These are phyloP conservation scores for Monoplex corrugatus DNA, from an alignment of 2,888 invertebrate genomes.

Conservation along the genomic window DNA sequence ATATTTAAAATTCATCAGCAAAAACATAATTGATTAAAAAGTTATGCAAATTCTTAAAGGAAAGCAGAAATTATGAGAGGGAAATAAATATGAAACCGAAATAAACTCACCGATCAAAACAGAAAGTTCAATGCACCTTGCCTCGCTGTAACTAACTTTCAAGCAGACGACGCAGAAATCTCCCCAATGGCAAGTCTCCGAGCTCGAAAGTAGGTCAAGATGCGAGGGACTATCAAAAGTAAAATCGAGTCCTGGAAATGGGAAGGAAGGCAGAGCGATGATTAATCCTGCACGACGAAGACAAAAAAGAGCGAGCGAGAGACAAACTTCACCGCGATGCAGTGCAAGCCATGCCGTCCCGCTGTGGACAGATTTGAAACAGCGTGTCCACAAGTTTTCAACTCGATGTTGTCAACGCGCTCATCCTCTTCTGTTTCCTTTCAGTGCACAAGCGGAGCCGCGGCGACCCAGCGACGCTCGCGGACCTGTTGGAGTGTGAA, in stretches of 20 bases:
- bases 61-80: background rate
- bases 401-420: slow-evolving; percentile 11
- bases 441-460: slow-evolving; percentile 37
- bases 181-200: background rate
- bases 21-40: background rate
- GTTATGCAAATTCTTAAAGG: background rate
- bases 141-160: background rate
- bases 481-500: slow-evolving; percentile 52
- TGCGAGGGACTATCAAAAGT: slow-evolving; percentile 25
- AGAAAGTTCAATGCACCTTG: background rate
- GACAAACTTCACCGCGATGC: background rate
- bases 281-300: background rate
- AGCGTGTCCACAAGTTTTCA: slow-evolving; percentile 27
- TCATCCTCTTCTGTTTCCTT: slow-evolving; percentile 28
- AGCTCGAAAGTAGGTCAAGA: slow-evolving; percentile 51
- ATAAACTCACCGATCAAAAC: background rate
- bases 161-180: background rate
- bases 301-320: background rate
- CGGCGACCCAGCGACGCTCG: slow-evolving; percentile 42
- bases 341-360: background rate
- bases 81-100: background rate
- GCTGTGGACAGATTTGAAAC: background rate
- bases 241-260: background rate
- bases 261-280: background rate
- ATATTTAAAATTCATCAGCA: background rate